These are phyloP conservation scores for Crambe crambe DNA, from an alignment of 37 sponge, comb jelly and placozoan species.

Conservation along the genomic window DNA sequence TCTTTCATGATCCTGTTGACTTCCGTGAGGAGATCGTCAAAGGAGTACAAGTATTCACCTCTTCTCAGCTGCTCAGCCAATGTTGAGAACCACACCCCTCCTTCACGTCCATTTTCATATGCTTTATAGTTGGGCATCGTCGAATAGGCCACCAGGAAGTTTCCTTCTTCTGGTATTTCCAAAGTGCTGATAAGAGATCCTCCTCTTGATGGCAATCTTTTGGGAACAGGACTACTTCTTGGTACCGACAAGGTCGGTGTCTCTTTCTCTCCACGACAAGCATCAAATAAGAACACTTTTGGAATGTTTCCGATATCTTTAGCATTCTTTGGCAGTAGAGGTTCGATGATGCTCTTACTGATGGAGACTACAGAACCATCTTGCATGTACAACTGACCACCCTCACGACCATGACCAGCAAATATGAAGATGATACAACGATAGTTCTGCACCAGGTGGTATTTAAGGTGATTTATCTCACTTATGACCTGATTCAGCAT, in stretches of 20 bases:
- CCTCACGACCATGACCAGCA: slow-evolving; percentile 35
- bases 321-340: background rate
- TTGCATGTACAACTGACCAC: slow-evolving; percentile 11
- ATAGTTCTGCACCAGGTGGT: slow-evolving; percentile 8
- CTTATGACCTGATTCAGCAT: background rate
- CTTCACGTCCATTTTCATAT: slow-evolving; percentile 16
- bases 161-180: slow-evolving; percentile 16
- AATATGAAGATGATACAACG: slow-evolving; percentile 33
- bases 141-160: slow-evolving; percentile 42
- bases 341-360: background rate
- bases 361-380: slow-evolving; percentile 9
- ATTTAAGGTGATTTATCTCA: background rate
- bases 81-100: slow-evolving; percentile 39
- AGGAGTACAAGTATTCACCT: background rate
- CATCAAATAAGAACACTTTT: slow-evolving; percentile 62
- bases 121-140: slow-evolving; percentile 33
- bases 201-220: background rate
- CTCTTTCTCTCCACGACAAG: slow-evolving; percentile 29
- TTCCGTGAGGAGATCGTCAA: slow-evolving; percentile 28
- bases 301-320: background rate
- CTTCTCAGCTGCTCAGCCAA: slow-evolving; percentile 12
- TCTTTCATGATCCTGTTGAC: slow-evolving; percentile 24
- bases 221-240: background rate
- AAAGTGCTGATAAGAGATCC: background rate
- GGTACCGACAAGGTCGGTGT: background rate